Evolutionary conservation across 2,888 invertebrate genomes (phyloP).

Genomic region (Rotaria sp.): DNA sequence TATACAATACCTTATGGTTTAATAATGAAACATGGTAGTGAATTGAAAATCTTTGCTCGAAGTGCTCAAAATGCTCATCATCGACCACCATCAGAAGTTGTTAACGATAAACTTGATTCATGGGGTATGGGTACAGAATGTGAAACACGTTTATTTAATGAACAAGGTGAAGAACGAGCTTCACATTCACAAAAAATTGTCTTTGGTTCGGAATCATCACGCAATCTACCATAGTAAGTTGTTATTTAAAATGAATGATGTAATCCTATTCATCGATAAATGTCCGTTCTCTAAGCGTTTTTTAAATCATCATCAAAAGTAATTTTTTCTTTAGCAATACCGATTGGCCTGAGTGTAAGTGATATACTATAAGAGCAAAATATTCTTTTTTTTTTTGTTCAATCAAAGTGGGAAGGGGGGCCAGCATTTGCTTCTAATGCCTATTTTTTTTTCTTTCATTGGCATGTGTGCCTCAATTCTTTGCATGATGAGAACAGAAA

Average conservation of each 20-base stretch:
- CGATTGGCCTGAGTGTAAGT: not conserved
- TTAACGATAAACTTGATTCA: slow-evolving; percentile 23
- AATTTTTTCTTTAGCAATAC: not conserved
- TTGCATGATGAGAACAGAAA: not conserved
- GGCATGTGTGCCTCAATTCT: not conserved
- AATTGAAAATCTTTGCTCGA: not conserved
- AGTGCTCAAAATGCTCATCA: not conserved
- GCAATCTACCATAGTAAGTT: not conserved
- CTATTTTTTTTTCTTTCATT: not conserved
- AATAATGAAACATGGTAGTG: not conserved
- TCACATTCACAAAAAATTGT: slow-evolving; percentile 15
- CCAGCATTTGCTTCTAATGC: not conserved
- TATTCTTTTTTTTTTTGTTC: not conserved
- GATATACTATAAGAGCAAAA: not conserved
- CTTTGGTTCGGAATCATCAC: not conserved
- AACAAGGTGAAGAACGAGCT: not conserved
- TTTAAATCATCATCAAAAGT: not conserved
- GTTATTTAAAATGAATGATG: too few species aligned
- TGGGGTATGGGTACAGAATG: slow-evolving; percentile 13
- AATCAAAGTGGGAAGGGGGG: not conserved
- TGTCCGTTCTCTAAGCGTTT: not conserved
- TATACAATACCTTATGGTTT: not conserved
- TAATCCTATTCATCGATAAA: not conserved
- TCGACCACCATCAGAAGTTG: not conserved
- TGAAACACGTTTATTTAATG: slow-evolving; percentile 4